A percentile compares a stretch with the other conserved stretches of the same genome.
phyloP scores from a whole-genome alignment of 2,888 invertebrate genomes.

The Podabrus alpinus region DNA sequence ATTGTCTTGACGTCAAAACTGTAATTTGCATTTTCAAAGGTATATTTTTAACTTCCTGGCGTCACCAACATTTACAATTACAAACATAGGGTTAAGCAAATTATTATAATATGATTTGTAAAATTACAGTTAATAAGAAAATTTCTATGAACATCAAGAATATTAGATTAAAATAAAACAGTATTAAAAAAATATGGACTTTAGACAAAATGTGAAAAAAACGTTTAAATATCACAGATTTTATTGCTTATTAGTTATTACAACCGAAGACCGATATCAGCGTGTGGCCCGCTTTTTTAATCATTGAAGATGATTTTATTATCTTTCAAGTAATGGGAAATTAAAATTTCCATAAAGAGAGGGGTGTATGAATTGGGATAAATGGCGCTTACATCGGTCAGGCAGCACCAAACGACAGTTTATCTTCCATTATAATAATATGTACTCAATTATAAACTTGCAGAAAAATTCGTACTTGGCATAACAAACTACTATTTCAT shows the following conservation, averaged over 20 bases:
- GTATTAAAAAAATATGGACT: no score
- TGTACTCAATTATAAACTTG: neutral
- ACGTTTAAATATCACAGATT: no score
- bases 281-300: no score
- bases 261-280: no score
- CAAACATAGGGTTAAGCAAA: constrained; percentile 22
- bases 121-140: neutral
- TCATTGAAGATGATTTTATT: no score
- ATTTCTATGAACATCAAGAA: neutral
- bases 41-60: constrained; percentile 21
- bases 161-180: no score
- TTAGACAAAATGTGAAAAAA: no score
- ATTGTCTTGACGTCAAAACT: constrained; percentile 14
- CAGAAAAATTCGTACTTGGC: constrained; percentile 3
- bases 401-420: neutral
- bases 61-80: constrained; percentile 32
- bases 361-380: neutral
- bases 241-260: no score
- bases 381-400: neutral
- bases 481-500: constrained; percentile 23
- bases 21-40: constrained; percentile 22
- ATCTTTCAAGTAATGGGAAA: no score
- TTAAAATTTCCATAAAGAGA: no score
- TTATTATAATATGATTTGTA: neutral
- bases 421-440: neutral